Conservation (phyloP, 2,888 invertebrate genomes). For the Caenorhabditis sp. region DNA sequence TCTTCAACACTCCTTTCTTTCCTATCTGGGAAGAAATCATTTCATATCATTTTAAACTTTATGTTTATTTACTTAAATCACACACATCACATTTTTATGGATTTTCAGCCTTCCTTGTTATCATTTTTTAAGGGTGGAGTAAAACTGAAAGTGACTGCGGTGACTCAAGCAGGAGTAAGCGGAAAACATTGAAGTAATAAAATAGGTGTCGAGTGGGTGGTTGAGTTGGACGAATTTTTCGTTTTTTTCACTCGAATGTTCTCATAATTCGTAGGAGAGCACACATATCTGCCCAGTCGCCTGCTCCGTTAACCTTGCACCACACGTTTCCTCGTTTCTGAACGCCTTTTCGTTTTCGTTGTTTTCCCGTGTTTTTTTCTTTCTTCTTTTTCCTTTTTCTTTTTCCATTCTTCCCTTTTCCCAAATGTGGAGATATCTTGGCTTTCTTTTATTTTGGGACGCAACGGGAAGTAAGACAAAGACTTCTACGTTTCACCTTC, state of each 20-base stretch:
- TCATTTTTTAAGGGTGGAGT: too few relatives aligned
- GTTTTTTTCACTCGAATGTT: constrained; percentile 25
- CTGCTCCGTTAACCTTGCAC: constrained; percentile 18
- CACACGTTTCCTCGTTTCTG: constrained; percentile 55
- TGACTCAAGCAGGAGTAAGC: constrained; percentile 25
- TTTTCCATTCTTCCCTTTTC: constrained; percentile 1
- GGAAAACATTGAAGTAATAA: constrained; percentile 10
- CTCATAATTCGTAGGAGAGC: constrained; percentile 32
- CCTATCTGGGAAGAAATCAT: too few relatives aligned
- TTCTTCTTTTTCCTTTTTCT: neutral
- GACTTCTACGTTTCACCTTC: neutral
- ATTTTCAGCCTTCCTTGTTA: constrained; percentile 14
- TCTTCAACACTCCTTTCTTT: neutral
- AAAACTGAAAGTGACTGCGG: neutral
- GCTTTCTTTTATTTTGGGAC: constrained; percentile 1
- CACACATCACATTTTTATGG: constrained; percentile 9
- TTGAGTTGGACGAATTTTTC: neutral
- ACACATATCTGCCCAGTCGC: constrained; percentile 2
- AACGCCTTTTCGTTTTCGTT: constrained; percentile 40
- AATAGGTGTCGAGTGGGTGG: constrained; percentile 13
- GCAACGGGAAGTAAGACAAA: neutral
- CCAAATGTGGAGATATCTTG: constrained; percentile 14
- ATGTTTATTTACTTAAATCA: neutral
- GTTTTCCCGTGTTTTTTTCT: neutral
- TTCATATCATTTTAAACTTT: neutral